Evolutionary conservation across 2,888 invertebrate genomes (phyloP).

Genomic region (Deilephila porcellus): DNA sequence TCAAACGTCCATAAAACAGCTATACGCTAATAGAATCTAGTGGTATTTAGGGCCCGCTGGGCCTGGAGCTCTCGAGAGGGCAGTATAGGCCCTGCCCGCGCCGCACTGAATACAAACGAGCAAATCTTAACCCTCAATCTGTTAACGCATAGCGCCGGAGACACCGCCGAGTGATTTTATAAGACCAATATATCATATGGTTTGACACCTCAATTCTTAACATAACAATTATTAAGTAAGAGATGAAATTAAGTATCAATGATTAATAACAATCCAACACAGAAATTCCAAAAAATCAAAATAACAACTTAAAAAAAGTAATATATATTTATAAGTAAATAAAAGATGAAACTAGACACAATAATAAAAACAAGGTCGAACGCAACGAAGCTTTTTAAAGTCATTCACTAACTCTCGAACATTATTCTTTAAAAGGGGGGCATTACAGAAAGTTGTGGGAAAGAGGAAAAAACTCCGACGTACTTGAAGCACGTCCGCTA

Average conservation of each 20-base stretch:
- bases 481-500: slow-evolving; percentile 61
- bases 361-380: neutral
- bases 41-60: slow-evolving; percentile 65
- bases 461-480: slow-evolving; percentile 41
- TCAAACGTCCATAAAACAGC: slow-evolving; percentile 51
- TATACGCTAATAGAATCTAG: slow-evolving; percentile 68
- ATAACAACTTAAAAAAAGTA: too few species aligned
- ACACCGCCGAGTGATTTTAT: neutral
- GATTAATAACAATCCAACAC: too few species aligned
- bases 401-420: slow-evolving; percentile 39
- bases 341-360: neutral
- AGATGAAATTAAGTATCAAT: too few species aligned
- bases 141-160: slow-evolving; percentile 53
- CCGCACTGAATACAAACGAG: slow-evolving; percentile 72
- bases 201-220: neutral
- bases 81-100: slow-evolving; percentile 49
- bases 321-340: too few species aligned
- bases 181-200: neutral
- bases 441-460: slow-evolving; percentile 51
- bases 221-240: too few species aligned
- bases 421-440: slow-evolving; percentile 48
- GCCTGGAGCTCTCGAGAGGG: slow-evolving; percentile 56
- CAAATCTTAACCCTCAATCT: slow-evolving; percentile 76
- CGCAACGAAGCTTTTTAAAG: slow-evolving; percentile 39
- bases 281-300: too few species aligned